Evolutionary conservation across 2,113 vertebrate species (phyloP).

Genomic region (Dunckerocampus dactyliophorus): DNA sequence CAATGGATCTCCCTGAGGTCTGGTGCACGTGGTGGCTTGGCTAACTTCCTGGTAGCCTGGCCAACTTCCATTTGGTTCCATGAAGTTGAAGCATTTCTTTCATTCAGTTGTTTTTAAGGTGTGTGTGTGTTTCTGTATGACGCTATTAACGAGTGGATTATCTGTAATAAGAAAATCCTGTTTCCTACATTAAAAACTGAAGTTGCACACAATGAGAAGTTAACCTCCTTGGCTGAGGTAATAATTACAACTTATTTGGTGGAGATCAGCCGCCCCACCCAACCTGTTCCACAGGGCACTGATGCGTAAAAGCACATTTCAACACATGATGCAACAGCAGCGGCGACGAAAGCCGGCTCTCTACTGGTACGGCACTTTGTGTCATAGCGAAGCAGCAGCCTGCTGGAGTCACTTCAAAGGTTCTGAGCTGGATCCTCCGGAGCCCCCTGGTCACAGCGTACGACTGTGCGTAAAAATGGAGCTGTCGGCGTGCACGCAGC

Average conservation of each 20-base stretch:
- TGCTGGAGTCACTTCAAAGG: slow-evolving; percentile 13
- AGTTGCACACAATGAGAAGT: too few species aligned
- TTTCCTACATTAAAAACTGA: too few species aligned
- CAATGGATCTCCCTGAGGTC: too few species aligned
- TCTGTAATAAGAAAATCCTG: too few species aligned
- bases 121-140: too few species aligned
- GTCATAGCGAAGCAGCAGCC: slow-evolving; percentile 39
- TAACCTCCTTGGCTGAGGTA: too few species aligned
- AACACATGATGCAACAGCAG: slow-evolving; percentile 5
- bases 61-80: too few species aligned
- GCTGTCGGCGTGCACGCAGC: slow-evolving; percentile 31
- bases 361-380: background rate
- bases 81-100: too few species aligned
- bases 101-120: too few species aligned
- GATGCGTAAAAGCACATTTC: slow-evolving; percentile 4
- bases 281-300: background rate
- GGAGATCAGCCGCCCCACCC: background rate
- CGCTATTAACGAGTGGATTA: too few species aligned
- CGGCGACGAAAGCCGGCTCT: background rate
- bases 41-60: too few species aligned
- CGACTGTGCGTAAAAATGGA: slow-evolving; percentile 58
- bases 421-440: slow-evolving; percentile 1
- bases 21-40: too few species aligned
- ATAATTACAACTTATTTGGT: background rate
- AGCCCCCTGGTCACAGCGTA: slow-evolving; percentile 14